These are phyloP conservation scores for Diplogasteroides magnus DNA, from an alignment of 1,140 invertebrate genomes.

Conservation along the genomic window DNA sequence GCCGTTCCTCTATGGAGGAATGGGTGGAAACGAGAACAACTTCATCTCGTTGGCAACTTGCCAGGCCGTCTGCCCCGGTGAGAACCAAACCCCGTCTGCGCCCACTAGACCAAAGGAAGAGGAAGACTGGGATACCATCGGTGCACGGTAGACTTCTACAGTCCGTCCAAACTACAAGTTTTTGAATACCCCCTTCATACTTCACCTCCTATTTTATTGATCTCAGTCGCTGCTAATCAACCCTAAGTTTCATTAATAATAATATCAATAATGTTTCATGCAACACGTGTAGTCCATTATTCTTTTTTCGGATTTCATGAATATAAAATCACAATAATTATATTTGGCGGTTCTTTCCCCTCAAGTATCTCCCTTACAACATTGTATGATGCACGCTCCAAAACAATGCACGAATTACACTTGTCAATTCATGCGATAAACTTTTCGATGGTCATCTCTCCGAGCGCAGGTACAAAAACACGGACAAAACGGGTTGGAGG, in stretches of 20 bases:
- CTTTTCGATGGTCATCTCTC: not conserved
- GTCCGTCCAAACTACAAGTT: too few relatives aligned
- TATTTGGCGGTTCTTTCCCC: too few relatives aligned
- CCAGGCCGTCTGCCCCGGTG: slow-evolving; percentile 40
- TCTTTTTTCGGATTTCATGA: too few relatives aligned
- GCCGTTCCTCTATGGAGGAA: slow-evolving; percentile 36
- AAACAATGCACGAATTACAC: not conserved
- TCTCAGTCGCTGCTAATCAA: too few relatives aligned
- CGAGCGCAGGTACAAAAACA: not conserved
- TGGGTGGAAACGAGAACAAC: slow-evolving; percentile 43
- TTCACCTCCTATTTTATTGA: too few relatives aligned
- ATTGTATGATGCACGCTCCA: not conserved
- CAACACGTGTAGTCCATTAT: too few relatives aligned
- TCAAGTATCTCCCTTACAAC: too few relatives aligned
- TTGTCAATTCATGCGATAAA: not conserved
- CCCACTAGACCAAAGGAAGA: not conserved
- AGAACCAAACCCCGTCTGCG: not conserved
- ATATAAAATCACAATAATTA: too few relatives aligned
- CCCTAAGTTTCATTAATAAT: too few relatives aligned
- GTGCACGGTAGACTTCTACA: too few relatives aligned
- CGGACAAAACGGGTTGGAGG: not conserved
- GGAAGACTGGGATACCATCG: not conserved
- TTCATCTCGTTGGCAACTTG: slow-evolving; percentile 39
- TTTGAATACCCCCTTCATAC: too few relatives aligned
- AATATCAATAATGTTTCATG: too few relatives aligned